A percentile compares a stretch with the other conserved stretches of the same genome.
Conservation (phyloP, 2,113 vertebrate genomes). For the Nothobranchius kuhntae region DNA sequence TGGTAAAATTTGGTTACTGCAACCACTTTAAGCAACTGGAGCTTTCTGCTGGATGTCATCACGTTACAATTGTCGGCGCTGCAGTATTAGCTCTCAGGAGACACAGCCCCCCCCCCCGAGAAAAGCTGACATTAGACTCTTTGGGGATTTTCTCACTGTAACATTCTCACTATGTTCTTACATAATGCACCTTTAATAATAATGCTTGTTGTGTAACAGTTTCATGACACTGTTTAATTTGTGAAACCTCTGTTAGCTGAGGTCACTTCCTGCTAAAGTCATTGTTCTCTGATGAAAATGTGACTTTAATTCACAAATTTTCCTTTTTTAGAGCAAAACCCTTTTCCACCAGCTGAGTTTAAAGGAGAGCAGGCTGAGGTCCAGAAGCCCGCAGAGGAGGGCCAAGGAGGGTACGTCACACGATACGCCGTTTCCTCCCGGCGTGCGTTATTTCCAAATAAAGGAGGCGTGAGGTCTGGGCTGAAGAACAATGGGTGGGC, state of each 20-base stretch:
- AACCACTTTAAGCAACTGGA: too few relatives aligned
- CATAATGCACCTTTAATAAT: too few relatives aligned
- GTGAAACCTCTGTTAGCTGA: background rate
- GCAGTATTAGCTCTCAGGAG: too few relatives aligned
- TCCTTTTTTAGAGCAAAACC: constrained; percentile 85
- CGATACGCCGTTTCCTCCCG: constrained; percentile 50
- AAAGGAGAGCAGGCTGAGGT: constrained; percentile 90
- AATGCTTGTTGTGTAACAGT: background rate
- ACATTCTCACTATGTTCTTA: too few relatives aligned
- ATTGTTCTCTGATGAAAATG: constrained; percentile 15
- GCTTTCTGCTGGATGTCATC: too few relatives aligned
- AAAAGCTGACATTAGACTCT: too few relatives aligned
- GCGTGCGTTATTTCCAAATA: constrained; percentile 39
- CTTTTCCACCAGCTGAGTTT: constrained; percentile 93
- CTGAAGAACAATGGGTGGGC: constrained; percentile 46
- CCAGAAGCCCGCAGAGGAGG: constrained; percentile 83
- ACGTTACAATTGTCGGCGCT: too few relatives aligned
- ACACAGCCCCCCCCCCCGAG: too few relatives aligned
- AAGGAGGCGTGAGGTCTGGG: constrained; percentile 21
- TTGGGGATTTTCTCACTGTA: too few relatives aligned
- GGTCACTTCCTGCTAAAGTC: constrained; percentile 44
- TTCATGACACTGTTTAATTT: background rate
- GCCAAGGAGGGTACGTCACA: constrained; percentile 88
- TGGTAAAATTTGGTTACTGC: too few relatives aligned
- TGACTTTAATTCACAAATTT: constrained; percentile 51